Evolutionary conservation across 37 sponge, comb jelly and placozoan genomes (phyloP).

Genomic region (Axinella damicornis): DNA sequence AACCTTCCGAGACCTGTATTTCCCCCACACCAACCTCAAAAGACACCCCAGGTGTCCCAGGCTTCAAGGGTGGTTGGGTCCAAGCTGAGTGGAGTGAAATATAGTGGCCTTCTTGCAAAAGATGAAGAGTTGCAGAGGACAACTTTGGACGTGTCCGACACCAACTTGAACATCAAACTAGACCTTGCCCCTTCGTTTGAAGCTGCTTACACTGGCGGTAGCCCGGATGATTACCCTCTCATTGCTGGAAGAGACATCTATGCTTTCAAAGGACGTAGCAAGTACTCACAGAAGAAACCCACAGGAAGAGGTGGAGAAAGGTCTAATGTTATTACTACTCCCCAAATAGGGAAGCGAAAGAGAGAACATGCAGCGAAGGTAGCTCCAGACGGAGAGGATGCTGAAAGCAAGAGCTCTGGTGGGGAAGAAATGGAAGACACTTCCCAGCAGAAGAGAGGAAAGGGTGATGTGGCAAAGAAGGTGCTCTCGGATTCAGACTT

Average conservation of each 20-base stretch:
- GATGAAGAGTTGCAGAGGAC: neutral
- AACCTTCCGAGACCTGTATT: too few species aligned
- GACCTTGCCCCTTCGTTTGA: neutral
- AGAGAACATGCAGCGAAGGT: too few species aligned
- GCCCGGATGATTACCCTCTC: too few species aligned
- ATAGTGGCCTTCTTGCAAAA: conserved; percentile 45
- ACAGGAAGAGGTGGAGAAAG: neutral
- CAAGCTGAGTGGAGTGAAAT: conserved; percentile 37
- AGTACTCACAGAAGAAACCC: too few species aligned
- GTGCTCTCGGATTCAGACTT: neutral
- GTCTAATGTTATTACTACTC: neutral
- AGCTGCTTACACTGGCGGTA: neutral
- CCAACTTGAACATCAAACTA: too few species aligned
- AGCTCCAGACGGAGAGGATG: neutral
- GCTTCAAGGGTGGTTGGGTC: neutral
- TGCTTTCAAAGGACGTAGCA: too few species aligned
- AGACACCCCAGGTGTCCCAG: too few species aligned
- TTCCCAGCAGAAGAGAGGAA: neutral
- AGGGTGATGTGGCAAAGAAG: neutral
- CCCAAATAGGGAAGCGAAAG: neutral
- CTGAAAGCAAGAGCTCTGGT: conserved; percentile 1
- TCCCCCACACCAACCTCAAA: too few species aligned
- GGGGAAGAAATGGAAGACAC: conserved; percentile 6
- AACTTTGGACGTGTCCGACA: too few species aligned
- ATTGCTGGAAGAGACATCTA: too few species aligned